Evolutionary conservation across 2,888 invertebrate genomes (phyloP).

Genomic region (Hypomecis punctinalis): DNA sequence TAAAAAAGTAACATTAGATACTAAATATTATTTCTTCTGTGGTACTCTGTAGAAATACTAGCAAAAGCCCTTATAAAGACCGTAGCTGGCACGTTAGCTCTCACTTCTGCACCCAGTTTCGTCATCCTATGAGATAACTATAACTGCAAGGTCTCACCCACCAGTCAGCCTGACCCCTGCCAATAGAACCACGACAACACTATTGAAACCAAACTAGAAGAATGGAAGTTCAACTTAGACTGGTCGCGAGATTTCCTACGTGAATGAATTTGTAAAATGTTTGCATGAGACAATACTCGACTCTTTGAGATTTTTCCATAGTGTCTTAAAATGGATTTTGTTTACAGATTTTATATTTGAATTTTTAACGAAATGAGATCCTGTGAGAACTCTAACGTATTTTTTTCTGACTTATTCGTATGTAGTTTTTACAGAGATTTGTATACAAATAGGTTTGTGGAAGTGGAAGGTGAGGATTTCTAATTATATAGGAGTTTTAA

Average conservation of each 20-base stretch:
- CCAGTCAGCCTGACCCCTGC: constrained; percentile 44
- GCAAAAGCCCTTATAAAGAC: constrained; percentile 33
- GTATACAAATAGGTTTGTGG: no score
- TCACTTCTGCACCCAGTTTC: constrained; percentile 63
- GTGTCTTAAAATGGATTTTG: no score
- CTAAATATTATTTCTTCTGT: background rate
- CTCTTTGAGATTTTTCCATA: constrained; percentile 3
- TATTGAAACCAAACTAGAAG: constrained; percentile 5
- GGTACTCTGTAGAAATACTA: constrained; percentile 1
- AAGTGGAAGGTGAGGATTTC: no score
- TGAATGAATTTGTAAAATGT: constrained; percentile 40
- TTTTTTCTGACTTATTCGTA: no score
- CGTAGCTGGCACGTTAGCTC: constrained; percentile 47
- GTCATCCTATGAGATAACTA: constrained; percentile 67
- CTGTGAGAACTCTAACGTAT: background rate
- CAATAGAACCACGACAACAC: constrained; percentile 16
- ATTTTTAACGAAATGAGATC: no score
- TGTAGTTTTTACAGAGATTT: no score
- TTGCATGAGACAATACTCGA: constrained; percentile 27
- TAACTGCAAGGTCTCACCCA: constrained; percentile 58
- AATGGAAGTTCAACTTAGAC: constrained; percentile 33
- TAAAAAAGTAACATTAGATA: no score
- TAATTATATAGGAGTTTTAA: no score
- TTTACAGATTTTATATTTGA: no score
- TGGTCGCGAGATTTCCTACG: constrained; percentile 33